These are phyloP conservation scores for Mycetomoellerius zeteki DNA, from an alignment of 1,140 invertebrate genomes.

Conservation along the genomic window DNA sequence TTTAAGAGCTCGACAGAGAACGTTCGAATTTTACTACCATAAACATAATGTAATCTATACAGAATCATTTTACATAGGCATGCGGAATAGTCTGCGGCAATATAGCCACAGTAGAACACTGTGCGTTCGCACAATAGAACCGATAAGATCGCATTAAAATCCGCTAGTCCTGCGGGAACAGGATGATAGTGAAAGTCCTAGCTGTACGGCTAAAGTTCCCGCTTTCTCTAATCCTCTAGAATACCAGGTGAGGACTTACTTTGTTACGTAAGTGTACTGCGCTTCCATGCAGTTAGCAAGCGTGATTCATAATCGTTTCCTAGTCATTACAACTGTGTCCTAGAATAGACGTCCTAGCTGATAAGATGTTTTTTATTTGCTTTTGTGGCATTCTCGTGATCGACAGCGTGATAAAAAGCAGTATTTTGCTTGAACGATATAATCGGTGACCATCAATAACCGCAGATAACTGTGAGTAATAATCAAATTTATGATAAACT, in stretches of 20 bases:
- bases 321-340: neutral
- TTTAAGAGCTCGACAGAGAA: conserved; percentile 1
- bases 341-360: neutral
- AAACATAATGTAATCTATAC: neutral
- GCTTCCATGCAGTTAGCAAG: conserved; percentile 8
- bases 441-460: neutral
- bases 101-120: neutral
- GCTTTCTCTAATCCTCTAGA: conserved; percentile 68
- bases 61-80: neutral
- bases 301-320: conserved; percentile 23
- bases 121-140: neutral
- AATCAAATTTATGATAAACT: neutral
- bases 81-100: neutral
- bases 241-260: conserved; percentile 10
- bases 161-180: conserved; percentile 17
- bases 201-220: conserved; percentile 18
- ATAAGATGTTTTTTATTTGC: conserved; percentile 9
- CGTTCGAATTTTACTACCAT: conserved; percentile 2
- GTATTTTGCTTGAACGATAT: neutral
- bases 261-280: conserved; percentile 23
- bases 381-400: neutral
- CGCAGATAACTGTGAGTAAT: neutral
- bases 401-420: neutral
- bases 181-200: conserved; percentile 67
- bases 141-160: neutral